These are phyloP conservation scores for Acronicta psi DNA, from an alignment of 2,888 invertebrate species.

Conservation along the genomic window DNA sequence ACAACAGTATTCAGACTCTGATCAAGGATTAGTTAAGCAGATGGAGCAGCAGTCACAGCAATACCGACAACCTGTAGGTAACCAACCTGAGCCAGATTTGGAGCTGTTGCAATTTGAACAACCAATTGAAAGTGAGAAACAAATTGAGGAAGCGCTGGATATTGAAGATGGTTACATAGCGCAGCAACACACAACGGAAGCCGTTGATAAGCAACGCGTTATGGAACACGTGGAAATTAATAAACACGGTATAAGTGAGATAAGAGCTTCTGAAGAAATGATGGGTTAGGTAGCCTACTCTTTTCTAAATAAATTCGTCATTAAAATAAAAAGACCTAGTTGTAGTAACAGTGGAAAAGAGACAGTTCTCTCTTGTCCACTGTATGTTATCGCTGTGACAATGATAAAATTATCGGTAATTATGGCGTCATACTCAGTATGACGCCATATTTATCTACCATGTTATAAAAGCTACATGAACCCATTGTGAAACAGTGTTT, in stretches of 20 bases:
- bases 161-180: slow-evolving; percentile 63
- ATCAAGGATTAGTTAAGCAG: slow-evolving; percentile 47
- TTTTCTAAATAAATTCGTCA: neutral
- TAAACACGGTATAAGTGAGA: slow-evolving; percentile 2
- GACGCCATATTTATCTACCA: too few species aligned
- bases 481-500: too few species aligned
- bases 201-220: neutral
- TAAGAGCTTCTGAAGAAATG: neutral
- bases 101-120: slow-evolving; percentile 52
- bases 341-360: neutral
- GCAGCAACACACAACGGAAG: neutral
- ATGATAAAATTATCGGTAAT: too few species aligned
- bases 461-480: too few species aligned
- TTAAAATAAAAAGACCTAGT: neutral
- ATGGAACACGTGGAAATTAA: neutral
- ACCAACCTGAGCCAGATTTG: slow-evolving; percentile 30
- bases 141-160: slow-evolving; percentile 67
- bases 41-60: slow-evolving; percentile 40
- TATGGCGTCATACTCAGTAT: too few species aligned
- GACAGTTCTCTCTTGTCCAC: too few species aligned
- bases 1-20: slow-evolving; percentile 68
- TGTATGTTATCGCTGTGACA: too few species aligned
- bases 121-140: slow-evolving; percentile 53
- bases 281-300: neutral
- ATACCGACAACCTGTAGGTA: slow-evolving; percentile 20